These are phyloP conservation scores for Hipposideros larvatus DNA, from an alignment of 2,797 vertebrate genomes.

Conservation along the genomic window DNA sequence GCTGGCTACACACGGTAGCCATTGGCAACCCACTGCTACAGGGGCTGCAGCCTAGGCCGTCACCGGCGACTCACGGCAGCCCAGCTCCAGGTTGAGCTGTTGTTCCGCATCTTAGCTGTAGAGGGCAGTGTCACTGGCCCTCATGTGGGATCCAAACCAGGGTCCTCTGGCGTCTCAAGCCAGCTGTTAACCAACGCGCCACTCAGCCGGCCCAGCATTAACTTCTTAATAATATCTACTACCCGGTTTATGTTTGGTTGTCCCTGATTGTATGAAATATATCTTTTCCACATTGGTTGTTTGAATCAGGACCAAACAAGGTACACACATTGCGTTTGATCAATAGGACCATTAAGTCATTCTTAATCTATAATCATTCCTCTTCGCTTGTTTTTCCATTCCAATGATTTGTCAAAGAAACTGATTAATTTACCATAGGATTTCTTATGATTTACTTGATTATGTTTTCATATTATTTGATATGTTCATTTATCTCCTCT, in stretches of 20 bases:
- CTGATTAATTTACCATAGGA: neutral
- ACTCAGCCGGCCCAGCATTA: neutral
- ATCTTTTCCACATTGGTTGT: neutral
- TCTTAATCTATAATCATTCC: slow-evolving; percentile 1
- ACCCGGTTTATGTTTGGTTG: neutral
- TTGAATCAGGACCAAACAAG: neutral
- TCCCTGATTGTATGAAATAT: neutral
- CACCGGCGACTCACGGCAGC: too few relatives aligned
- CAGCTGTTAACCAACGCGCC: too few relatives aligned
- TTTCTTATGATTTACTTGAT: slow-evolving; percentile 20
- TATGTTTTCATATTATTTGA: neutral
- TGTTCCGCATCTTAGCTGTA: too few relatives aligned
- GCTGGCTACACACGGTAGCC: too few relatives aligned
- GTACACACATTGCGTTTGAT: neutral
- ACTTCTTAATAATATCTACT: neutral
- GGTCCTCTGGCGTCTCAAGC: too few relatives aligned
- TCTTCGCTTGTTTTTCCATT: neutral
- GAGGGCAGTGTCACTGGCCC: too few relatives aligned
- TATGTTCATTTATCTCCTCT: neutral
- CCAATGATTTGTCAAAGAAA: slow-evolving; percentile 12
- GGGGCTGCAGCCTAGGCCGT: too few relatives aligned
- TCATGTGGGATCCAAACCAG: too few relatives aligned
- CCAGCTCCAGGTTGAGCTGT: too few relatives aligned
- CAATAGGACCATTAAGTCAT: neutral
- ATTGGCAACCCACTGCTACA: too few relatives aligned